Percentiles rank a stretch among this genome's conserved stretches.
phyloP scores from a whole-genome alignment of 2,888 invertebrate species.

The Branchellion lobata region DNA sequence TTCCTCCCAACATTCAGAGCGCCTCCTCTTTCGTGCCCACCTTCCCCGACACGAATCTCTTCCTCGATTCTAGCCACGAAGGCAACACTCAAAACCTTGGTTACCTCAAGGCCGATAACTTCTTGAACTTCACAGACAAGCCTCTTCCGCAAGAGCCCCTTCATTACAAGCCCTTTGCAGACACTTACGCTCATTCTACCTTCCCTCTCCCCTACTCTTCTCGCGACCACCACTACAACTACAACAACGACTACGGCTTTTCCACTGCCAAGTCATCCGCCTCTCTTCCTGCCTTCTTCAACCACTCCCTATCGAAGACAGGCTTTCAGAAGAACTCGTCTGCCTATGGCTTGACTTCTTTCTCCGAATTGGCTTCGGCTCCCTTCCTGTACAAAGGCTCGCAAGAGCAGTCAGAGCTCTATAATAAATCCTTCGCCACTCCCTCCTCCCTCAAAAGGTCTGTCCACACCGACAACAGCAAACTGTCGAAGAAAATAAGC shows the following conservation, averaged over 20 bases:
- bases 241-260: background rate
- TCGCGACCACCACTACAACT: background rate
- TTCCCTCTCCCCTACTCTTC: background rate
- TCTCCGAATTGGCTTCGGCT: no score
- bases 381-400: no score
- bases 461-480: background rate
- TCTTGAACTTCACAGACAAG: background rate
- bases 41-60: background rate
- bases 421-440: background rate
- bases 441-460: slow-evolving; percentile 6
- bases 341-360: no score
- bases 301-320: background rate
- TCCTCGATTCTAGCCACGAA: background rate
- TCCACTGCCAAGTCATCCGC: background rate
- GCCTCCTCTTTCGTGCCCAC: background rate
- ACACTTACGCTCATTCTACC: no score
- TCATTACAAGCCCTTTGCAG: no score
- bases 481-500: background rate
- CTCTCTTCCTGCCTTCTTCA: background rate
- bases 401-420: no score
- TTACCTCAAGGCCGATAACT: background rate
- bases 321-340: background rate
- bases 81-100: background rate
- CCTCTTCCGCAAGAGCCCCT: no score
- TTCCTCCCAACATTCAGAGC: no score